phyloP scores from a whole-genome alignment of 2,797 vertebrate species.

The Notoglanidium macrostoma region DNA sequence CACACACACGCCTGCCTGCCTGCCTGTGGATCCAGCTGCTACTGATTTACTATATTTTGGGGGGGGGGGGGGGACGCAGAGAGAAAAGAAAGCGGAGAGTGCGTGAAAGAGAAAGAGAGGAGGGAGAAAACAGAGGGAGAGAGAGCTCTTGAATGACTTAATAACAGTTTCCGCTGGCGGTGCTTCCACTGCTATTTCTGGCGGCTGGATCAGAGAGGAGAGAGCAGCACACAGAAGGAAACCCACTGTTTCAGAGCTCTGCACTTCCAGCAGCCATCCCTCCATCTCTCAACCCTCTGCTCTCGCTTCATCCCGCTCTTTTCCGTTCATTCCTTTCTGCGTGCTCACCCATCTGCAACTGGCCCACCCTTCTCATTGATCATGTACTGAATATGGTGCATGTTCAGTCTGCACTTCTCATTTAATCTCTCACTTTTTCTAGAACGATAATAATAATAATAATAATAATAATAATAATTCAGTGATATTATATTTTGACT shows the following conservation, averaged over 20 bases:
- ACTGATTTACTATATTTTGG: conserved; percentile 60
- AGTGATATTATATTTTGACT: neutral
- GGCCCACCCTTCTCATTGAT: neutral
- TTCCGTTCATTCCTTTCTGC: neutral
- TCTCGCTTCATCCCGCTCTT: conserved; percentile 5
- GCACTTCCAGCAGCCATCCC: conserved; percentile 7
- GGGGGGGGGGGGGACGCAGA: neutral
- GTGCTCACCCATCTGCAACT: neutral
- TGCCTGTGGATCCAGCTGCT: conserved; percentile 56
- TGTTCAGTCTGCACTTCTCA: neutral
- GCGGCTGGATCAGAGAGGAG: conserved; percentile 59
- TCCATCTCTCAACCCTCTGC: conserved; percentile 20
- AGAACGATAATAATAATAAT: neutral
- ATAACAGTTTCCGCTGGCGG: conserved; percentile 66
- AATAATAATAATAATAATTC: neutral
- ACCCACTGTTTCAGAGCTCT: conserved; percentile 20
- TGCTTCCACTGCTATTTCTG: conserved; percentile 62
- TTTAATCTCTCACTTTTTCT: neutral
- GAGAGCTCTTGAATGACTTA: conserved; percentile 59
- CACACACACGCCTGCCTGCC: conserved; percentile 12
- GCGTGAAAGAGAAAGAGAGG: conserved; percentile 12
- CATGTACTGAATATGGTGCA: neutral
- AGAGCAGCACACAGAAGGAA: conserved; percentile 56
- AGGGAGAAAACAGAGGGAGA: conserved; percentile 50
- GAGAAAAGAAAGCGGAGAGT: conserved; percentile 13